Conservation (phyloP, 2,888 invertebrate genomes). For the Drosophila meridiana region DNA sequence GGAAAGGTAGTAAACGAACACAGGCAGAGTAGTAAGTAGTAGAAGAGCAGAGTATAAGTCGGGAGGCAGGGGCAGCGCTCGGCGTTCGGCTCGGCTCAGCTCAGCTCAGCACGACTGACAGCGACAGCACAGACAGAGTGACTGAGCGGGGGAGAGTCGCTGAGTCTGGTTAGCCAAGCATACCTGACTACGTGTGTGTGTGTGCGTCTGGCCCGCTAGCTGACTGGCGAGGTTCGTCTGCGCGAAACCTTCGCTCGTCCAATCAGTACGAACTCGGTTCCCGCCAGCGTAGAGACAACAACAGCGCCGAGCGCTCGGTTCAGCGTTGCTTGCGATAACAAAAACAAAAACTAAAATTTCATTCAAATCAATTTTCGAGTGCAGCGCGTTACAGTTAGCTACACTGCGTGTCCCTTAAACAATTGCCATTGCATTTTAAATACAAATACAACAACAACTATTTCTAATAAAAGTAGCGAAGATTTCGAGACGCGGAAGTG, state of each 20-base stretch:
- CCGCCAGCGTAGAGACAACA: constrained; percentile 84
- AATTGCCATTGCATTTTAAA: not conserved
- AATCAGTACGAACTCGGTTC: constrained; percentile 85
- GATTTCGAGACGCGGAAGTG: constrained; percentile 66
- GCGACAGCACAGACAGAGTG: constrained; percentile 28
- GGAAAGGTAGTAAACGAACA: constrained; percentile 9
- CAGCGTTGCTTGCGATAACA: constrained; percentile 29
- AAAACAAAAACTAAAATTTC: constrained; percentile 13
- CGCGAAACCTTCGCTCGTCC: constrained; percentile 84
- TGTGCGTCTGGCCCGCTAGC: constrained; percentile 51
- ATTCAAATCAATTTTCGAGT: constrained; percentile 31
- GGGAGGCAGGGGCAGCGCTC: constrained; percentile 13
- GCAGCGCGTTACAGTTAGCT: constrained; percentile 21
- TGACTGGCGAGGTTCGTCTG: constrained; percentile 82
- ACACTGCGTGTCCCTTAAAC: constrained; percentile 12
- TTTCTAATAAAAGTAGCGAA: not conserved
- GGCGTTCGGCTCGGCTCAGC: constrained; percentile 37
- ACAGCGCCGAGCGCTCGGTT: constrained; percentile 77
- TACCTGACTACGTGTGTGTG: not conserved
- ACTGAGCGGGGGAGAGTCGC: constrained; percentile 43
- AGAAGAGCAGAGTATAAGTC: constrained; percentile 9
- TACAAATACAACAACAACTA: not conserved
- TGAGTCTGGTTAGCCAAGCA: constrained; percentile 57
- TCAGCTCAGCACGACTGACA: constrained; percentile 25
- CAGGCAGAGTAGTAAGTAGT: not conserved